Base-by-base conservation (phyloP, 2,888 invertebrate genomes). In the Cyaniris semiargus region DNA sequence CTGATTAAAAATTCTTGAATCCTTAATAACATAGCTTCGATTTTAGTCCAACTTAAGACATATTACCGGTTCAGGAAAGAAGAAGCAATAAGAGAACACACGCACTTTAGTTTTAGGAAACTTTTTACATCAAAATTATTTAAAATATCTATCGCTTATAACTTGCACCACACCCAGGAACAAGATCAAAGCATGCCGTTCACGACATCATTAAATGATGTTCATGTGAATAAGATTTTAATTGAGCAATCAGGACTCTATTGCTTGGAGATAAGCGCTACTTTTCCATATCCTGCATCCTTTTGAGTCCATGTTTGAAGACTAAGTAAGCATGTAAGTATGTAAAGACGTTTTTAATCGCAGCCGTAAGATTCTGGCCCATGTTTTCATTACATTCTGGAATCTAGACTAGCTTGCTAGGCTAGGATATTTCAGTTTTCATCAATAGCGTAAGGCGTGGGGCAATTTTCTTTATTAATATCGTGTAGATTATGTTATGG, bases 201-300 rank as follows among this genome's bases (percentile, higher is more conserved):
- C 85, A 86, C 87, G 90, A 88, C 89, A 88, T 90, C 89, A 89
- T 90, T 90, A 90, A 89, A 89, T 87, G 88, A 88, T 86, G 87
- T 83, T 86, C 84, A 85, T 83, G 81, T 84, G 83, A 85, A 83
- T 83, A 85, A 85, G 82, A 80, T 81, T 83, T 83, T 79, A 80
- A 77, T 78, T 74, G 78, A 80, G 66, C 78, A 79, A 80, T 79
- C 75, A 60, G 78, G 78, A 74, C 23, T 75, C 75, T 81, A 78
- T 78, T 77, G 27, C 78, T 72, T 66, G 53, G 58, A 58, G 56
- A 77, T 81, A 80, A 75, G 79, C 7, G 10, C 74, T 70, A 82
- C 79, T 82, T 83, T 85, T 75, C 78, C 75, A 72, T 80, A 75
- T 58, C 79, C 74, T 80, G 75, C 23, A 76, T 76, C 76, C 78